Conservation (phyloP, 2,113 vertebrate species). For the Myotis davidii region DNA sequence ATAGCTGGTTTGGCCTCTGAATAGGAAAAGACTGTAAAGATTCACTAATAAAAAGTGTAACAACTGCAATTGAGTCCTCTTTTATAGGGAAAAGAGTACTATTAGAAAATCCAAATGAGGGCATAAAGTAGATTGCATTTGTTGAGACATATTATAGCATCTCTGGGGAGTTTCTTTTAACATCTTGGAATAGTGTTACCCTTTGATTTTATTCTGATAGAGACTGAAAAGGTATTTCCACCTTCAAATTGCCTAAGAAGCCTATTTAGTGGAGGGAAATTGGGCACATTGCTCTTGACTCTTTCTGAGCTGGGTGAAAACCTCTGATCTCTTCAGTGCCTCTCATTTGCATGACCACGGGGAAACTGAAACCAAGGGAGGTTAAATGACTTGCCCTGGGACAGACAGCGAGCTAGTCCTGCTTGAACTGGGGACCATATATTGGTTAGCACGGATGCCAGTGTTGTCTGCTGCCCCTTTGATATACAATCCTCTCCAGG, state of each 20-base stretch:
- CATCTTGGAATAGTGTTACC: constrained; percentile 18
- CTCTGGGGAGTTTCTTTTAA: not conserved
- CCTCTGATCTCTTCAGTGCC: not conserved
- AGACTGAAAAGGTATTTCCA: constrained; percentile 13
- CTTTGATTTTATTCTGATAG: constrained; percentile 46
- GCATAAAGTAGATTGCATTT: constrained; percentile 4
- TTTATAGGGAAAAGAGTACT: not conserved
- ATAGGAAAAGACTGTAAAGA: not conserved
- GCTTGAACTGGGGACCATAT: not conserved
- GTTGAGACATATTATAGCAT: not conserved
- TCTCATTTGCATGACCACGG: constrained; percentile 63
- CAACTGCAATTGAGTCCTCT: not conserved
- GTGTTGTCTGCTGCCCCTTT: not conserved
- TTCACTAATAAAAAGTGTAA: not conserved
- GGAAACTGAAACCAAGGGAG: constrained; percentile 66
- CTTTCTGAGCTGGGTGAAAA: not conserved
- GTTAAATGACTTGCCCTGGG: constrained; percentile 9
- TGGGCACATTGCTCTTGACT: constrained; percentile 8
- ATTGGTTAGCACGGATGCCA: not conserved
- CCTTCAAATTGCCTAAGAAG: not conserved
- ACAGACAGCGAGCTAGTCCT: constrained; percentile 15
- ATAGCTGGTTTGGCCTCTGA: constrained; percentile 29
- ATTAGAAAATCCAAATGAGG: not conserved
- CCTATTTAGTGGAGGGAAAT: constrained; percentile 36
- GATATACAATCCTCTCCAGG: not conserved